Percentiles rank a stretch among this genome's conserved stretches.
Evolutionary conservation across 2,888 invertebrate species (phyloP).

Genomic region (Cepaea hortensis): DNA sequence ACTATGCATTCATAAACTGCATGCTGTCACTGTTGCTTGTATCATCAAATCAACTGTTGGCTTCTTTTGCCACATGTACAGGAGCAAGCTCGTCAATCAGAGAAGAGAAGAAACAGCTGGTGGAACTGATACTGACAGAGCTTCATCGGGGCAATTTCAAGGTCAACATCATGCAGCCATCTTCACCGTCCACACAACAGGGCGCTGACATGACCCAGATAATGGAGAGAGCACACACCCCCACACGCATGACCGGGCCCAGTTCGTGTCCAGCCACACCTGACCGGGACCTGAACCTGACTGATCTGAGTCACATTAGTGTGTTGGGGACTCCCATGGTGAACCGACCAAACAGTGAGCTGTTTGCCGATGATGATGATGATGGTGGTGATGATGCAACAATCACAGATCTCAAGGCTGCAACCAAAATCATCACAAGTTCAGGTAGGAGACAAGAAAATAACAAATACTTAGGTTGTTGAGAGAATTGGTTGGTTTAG

Average conservation of each 20-base stretch:
- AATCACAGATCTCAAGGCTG: slow-evolving; percentile 34
- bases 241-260: neutral
- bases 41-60: neutral
- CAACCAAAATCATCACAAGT: slow-evolving; percentile 50
- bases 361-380: slow-evolving; percentile 51
- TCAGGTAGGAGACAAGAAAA: slow-evolving; percentile 50
- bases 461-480: neutral
- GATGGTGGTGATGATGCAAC: slow-evolving; percentile 46
- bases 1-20: too few relatives aligned
- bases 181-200: neutral
- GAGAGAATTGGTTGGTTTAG: too few relatives aligned
- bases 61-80: slow-evolving; percentile 45
- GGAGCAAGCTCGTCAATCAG: slow-evolving; percentile 69
- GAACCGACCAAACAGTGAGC: slow-evolving; percentile 55
- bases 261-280: slow-evolving; percentile 4
- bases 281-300: slow-evolving; percentile 44
- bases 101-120: slow-evolving; percentile 61
- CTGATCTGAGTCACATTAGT: slow-evolving; percentile 68
- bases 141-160: slow-evolving; percentile 69
- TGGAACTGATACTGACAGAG: slow-evolving; percentile 67
- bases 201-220: neutral
- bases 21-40: too few relatives aligned
- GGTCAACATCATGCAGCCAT: slow-evolving; percentile 46
- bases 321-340: slow-evolving; percentile 61
- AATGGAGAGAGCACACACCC: neutral